Percentiles rank a stretch among this genome's conserved stretches.
phyloP scores from a whole-genome alignment of 2,797 vertebrate genomes.

The Mus caroli region DNA sequence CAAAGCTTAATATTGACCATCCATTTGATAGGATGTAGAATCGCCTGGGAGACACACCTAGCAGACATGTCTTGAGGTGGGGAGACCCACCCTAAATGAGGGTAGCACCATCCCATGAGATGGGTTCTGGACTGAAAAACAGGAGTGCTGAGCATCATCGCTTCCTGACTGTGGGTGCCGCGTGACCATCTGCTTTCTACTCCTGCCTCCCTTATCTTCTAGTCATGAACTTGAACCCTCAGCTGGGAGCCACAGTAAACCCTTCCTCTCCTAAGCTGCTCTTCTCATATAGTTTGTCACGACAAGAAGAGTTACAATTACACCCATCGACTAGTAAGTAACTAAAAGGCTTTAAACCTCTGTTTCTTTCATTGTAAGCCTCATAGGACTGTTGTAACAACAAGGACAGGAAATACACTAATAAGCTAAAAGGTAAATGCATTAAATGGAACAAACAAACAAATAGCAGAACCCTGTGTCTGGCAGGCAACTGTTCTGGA shows the following conservation, averaged over 20 bases:
- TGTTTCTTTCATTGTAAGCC: background rate
- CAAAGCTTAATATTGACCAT: background rate
- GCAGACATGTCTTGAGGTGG: background rate
- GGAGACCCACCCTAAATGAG: background rate
- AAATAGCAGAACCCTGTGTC: background rate
- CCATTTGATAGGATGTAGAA: background rate
- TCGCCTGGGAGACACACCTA: background rate
- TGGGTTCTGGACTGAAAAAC: background rate
- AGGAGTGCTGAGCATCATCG: background rate
- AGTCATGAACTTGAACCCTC: background rate
- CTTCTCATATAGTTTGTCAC: background rate
- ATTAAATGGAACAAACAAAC: background rate
- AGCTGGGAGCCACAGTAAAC: background rate
- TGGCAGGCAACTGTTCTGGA: constrained; percentile 4
- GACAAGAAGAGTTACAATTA: background rate
- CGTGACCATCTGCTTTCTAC: background rate
- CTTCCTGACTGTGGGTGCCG: background rate
- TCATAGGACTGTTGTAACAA: background rate
- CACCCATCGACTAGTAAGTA: background rate
- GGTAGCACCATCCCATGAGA: background rate
- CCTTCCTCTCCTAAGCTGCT: background rate
- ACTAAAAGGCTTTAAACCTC: background rate
- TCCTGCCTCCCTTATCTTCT: background rate
- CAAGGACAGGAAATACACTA: background rate
- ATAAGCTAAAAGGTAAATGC: background rate